Percentiles rank a stretch among this genome's conserved stretches.
These are phyloP conservation scores for Oryzias sinensis DNA, from an alignment of 2,797 vertebrate genomes.

Conservation along the genomic window DNA sequence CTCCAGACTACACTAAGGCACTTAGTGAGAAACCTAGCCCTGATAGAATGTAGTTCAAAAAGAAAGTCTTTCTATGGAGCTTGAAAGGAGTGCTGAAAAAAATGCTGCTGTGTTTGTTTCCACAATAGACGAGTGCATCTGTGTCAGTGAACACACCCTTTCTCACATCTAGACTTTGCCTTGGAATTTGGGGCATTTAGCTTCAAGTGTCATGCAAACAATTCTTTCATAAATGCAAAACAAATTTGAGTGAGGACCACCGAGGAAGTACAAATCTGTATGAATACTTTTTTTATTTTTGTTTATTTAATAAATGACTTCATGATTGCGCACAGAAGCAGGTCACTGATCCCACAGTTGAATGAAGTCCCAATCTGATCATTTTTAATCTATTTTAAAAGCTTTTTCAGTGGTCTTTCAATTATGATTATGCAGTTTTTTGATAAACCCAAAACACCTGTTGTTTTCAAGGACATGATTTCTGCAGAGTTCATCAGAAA, in stretches of 20 bases:
- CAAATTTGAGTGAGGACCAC: slow-evolving; percentile 17
- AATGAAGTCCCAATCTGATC: no score
- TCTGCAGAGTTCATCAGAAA: no score
- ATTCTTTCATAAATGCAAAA: not conserved
- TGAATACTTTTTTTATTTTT: not conserved
- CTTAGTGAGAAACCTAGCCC: slow-evolving; percentile 44
- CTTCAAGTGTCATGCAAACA: slow-evolving; percentile 15
- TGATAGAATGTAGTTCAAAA: slow-evolving; percentile 18
- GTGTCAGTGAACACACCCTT: slow-evolving; percentile 44
- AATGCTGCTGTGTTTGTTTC: slow-evolving; percentile 57
- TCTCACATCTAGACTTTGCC: slow-evolving; percentile 25
- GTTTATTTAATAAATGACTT: no score
- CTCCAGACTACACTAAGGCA: slow-evolving; percentile 10
- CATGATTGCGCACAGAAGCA: no score
- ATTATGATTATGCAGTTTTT: no score
- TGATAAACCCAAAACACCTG: no score
- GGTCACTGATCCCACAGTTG: no score
- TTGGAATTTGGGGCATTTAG: slow-evolving; percentile 2
- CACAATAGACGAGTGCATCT: slow-evolving; percentile 54
- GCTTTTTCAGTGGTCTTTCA: no score
- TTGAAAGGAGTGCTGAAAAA: slow-evolving; percentile 34
- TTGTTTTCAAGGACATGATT: no score
- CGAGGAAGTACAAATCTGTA: slow-evolving; percentile 4
- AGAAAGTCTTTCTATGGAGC: slow-evolving; percentile 4
- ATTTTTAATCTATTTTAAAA: no score